Conservation (phyloP, 92 coral and sea anemone species). For the Muricea muricata region DNA sequence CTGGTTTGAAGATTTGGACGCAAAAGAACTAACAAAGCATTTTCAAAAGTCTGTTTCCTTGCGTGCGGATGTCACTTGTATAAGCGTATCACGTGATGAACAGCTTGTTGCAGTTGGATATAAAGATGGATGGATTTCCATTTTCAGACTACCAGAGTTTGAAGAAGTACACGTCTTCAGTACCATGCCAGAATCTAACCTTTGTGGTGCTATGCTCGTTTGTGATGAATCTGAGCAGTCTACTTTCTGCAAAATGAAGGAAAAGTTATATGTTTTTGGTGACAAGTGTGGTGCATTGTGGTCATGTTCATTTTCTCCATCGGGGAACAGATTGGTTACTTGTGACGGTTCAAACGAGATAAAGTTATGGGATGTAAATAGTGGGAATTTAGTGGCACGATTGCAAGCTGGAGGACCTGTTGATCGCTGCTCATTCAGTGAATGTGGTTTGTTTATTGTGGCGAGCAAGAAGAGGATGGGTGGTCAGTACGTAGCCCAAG, state of each 20-base stretch:
- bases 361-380: conserved; percentile 3
- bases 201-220: too few species aligned
- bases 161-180: neutral
- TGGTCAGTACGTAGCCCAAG: neutral
- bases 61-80: neutral
- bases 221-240: too few species aligned
- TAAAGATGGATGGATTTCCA: neutral
- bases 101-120: neutral
- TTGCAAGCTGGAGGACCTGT: neutral
- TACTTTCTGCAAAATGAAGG: too few species aligned
- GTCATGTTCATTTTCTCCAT: neutral
- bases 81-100: neutral
- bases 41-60: neutral
- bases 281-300: too few species aligned
- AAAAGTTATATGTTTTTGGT: too few species aligned
- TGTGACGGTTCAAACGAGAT: neutral
- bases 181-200: neutral
- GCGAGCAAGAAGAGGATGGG: neutral
- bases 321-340: neutral
- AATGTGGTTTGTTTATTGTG: neutral
- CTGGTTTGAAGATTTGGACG: conserved; percentile 4
- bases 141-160: neutral
- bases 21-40: too few species aligned
- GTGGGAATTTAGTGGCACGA: neutral
- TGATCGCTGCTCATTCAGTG: neutral